Evolutionary conservation across 2,797 vertebrate species (phyloP).

Genomic region (Macropodus opercularis): DNA sequence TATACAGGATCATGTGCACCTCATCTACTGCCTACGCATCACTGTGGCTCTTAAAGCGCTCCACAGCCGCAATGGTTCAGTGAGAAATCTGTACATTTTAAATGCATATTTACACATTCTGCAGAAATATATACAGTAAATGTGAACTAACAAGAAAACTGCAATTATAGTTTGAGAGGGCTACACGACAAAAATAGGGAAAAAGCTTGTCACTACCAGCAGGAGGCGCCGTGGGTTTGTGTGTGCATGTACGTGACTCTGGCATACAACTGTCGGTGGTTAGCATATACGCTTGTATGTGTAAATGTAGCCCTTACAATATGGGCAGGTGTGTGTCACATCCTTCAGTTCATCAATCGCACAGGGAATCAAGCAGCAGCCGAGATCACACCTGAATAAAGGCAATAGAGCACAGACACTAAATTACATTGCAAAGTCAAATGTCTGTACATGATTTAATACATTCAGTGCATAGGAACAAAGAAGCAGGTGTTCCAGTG

Average conservation of each 20-base stretch:
- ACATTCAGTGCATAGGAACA: not conserved
- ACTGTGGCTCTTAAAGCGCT: slow-evolving; percentile 24
- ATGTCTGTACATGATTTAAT: not conserved
- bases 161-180: slow-evolving; percentile 59
- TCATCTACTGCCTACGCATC: slow-evolving; percentile 13
- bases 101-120: slow-evolving; percentile 53
- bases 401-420: slow-evolving; percentile 13
- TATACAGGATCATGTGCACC: slow-evolving; percentile 29
- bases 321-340: slow-evolving; percentile 97
- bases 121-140: slow-evolving; percentile 67
- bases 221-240: slow-evolving; percentile 55
- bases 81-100: slow-evolving; percentile 55
- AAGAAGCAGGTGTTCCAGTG: not conserved
- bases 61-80: slow-evolving; percentile 29
- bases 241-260: slow-evolving; percentile 63
- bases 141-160: slow-evolving; percentile 66
- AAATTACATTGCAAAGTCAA: not conserved
- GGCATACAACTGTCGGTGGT: slow-evolving; percentile 73
- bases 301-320: slow-evolving; percentile 99
- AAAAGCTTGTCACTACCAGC: slow-evolving; percentile 60
- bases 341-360: slow-evolving; percentile 98
- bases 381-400: slow-evolving; percentile 94
- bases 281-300: slow-evolving; percentile 99
- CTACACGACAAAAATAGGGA: slow-evolving; percentile 62
- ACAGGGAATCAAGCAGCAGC: slow-evolving; percentile 98